Evolutionary conservation across 2,113 vertebrate species (phyloP), one percentile per base, ranked within the genome.

Genomic region (Solea solea): DNA sequence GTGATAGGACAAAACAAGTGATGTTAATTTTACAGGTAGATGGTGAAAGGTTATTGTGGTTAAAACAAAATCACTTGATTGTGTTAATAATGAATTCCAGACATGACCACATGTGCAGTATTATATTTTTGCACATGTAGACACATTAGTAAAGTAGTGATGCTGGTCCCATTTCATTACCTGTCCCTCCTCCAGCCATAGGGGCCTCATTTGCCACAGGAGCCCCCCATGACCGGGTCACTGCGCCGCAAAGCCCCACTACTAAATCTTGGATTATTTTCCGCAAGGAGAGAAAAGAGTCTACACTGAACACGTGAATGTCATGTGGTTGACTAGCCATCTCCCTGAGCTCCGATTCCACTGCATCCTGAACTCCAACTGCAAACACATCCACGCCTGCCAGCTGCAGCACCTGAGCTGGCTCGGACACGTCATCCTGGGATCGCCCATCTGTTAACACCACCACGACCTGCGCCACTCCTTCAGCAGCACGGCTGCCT

Each of bases 241-340:
- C 89, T 48, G 94, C 92, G 27, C 92, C 88, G 25, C 25, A 93
- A 89, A 97, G 75, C 88, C 89, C 90, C 4, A 86, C 88, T 82
- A 95, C 95, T 93, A 97, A 94, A 77, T 93, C 94, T 83, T 93
- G 94, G 65, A 95, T 94, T 89, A 96, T 89, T 87, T 81, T 92
- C 9, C 90, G 90, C 74, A 97, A 95, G 42, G 93, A 65, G 4
- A 91, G 91, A 74, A 94, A 93, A 87, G 96, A 94, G 84, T 95
- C 94, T 94, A 98, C 93, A 91, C 90, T 95, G 93, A 95, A 96
- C 68, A 95, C 74, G 56, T 95, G 94, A 69, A 3, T 80, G 73
- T 92, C 74, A 58, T 92, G 85, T 3, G 94, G 94, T 50, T 86
- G 78, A n/a, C 94, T 95, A 1, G 93, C 95, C 90, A 95, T 94